Evolutionary conservation across 1,140 invertebrate genomes (phyloP).

Genomic region (Drosophila triauraria): DNA sequence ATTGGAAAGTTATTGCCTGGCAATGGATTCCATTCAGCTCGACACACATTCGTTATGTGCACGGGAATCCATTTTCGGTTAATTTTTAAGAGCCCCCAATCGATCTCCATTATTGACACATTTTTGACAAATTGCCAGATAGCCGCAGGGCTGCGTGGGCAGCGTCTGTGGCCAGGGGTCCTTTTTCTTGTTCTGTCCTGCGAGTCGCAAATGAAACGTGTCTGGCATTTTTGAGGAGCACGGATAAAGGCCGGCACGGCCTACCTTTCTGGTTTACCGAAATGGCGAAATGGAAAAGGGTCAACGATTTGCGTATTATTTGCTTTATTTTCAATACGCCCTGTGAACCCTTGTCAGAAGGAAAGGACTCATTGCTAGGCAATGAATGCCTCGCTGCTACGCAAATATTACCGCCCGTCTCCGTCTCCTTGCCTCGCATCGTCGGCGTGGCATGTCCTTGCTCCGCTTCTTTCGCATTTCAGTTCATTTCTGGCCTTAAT

Average conservation of each 20-base stretch:
- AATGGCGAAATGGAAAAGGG: slow-evolving; percentile 57
- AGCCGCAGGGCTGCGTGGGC: slow-evolving; percentile 43
- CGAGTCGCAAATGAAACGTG: slow-evolving; percentile 61
- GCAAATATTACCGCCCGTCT: slow-evolving; percentile 36
- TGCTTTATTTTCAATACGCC: slow-evolving; percentile 75
- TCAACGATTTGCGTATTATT: slow-evolving; percentile 73
- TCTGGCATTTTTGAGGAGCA: slow-evolving; percentile 56
- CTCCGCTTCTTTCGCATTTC: slow-evolving; percentile 72
- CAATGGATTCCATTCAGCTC: slow-evolving; percentile 31
- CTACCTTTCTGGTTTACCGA: slow-evolving; percentile 59
- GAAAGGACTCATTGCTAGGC: slow-evolving; percentile 58
- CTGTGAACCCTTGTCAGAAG: slow-evolving; percentile 67
- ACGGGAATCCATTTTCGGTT: slow-evolving; percentile 63
- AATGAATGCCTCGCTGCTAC: slow-evolving; percentile 50
- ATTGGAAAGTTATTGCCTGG: slow-evolving; percentile 21
- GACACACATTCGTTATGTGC: slow-evolving; percentile 11
- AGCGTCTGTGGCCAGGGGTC: slow-evolving; percentile 45
- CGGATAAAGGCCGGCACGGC: slow-evolving; percentile 31
- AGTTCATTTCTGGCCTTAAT: slow-evolving; percentile 74
- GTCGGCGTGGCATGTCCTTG: slow-evolving; percentile 65
- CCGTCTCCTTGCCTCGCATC: slow-evolving; percentile 1
- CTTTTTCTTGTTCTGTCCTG: slow-evolving; percentile 45
- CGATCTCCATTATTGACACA: slow-evolving; percentile 81
- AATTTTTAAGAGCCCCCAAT: slow-evolving; percentile 67
- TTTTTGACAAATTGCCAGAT: slow-evolving; percentile 81